Evolutionary conservation across 2,888 invertebrate genomes (phyloP).

Genomic region (Rotaria macrura): DNA sequence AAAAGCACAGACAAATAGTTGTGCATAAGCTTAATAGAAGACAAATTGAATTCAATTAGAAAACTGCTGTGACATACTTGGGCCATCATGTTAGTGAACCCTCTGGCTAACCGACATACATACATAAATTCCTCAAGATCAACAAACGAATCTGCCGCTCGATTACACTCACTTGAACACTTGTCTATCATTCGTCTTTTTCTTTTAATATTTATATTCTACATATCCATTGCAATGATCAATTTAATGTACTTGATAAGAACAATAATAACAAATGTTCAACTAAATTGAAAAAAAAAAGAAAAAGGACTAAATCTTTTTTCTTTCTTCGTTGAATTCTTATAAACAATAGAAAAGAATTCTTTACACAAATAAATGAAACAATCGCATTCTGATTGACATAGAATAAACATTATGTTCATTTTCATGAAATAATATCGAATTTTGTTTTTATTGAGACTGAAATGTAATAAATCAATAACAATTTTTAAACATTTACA

Average conservation of each 20-base stretch:
- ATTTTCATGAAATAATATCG: too few species aligned
- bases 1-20: not conserved
- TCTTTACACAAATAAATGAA: not conserved
- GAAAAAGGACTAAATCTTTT: not conserved
- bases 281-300: not conserved
- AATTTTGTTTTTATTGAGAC: too few species aligned
- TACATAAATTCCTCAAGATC: not conserved
- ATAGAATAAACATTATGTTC: too few species aligned
- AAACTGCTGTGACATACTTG: not conserved
- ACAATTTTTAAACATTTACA: too few species aligned
- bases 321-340: not conserved
- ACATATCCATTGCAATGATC: constrained; percentile 3
- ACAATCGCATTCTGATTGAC: too few species aligned
- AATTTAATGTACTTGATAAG: not conserved
- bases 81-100: not conserved
- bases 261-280: constrained; percentile 12
- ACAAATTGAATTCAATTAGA: constrained; percentile 12
- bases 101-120: not conserved
- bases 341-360: not conserved
- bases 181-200: not conserved
- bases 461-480: too few species aligned
- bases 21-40: constrained; percentile 12
- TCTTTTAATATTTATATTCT: not conserved
- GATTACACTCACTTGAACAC: constrained; percentile 11
- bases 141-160: constrained; percentile 15